A percentile compares a stretch with the other conserved stretches of the same genome.
Conservation (phyloP, 2,797 vertebrate species). For the Hephaestus fuliginosus region DNA sequence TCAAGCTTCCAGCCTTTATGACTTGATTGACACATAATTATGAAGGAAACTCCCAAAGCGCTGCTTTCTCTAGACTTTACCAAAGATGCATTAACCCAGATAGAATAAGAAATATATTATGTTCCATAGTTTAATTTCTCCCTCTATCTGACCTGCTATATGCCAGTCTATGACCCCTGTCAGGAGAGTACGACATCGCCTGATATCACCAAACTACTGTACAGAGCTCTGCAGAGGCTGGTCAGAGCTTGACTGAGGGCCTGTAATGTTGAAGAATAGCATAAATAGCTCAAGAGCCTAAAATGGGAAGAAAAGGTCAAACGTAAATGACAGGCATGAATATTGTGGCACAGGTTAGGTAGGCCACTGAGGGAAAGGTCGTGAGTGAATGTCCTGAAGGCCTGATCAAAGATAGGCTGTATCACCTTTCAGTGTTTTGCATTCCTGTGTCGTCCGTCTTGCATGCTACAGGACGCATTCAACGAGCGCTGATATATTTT, state of each 20-base stretch:
- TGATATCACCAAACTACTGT: slow-evolving; percentile 66
- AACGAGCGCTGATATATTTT: not conserved
- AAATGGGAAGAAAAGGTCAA: slow-evolving; percentile 69
- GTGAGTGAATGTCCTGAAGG: slow-evolving; percentile 19
- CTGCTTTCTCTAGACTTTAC: not conserved
- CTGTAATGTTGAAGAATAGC: slow-evolving; percentile 37
- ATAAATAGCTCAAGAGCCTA: slow-evolving; percentile 60
- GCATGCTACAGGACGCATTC: not conserved
- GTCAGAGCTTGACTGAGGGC: slow-evolving; percentile 13
- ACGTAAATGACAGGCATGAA: slow-evolving; percentile 50
- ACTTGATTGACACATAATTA: slow-evolving; percentile 54
- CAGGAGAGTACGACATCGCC: slow-evolving; percentile 28
- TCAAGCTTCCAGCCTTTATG: slow-evolving; percentile 16
- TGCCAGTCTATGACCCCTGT: slow-evolving; percentile 46
- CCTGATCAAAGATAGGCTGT: slow-evolving; percentile 14
- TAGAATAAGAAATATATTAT: slow-evolving; percentile 3
- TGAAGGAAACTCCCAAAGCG: slow-evolving; percentile 27
- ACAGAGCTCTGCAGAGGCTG: slow-evolving; percentile 14
- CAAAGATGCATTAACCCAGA: slow-evolving; percentile 10
- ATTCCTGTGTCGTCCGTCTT: not conserved
- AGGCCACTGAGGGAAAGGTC: slow-evolving; percentile 56
- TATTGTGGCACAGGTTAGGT: slow-evolving; percentile 34
- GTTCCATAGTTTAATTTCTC: not conserved
- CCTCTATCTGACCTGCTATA: slow-evolving; percentile 25
- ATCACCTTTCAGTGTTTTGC: slow-evolving; percentile 20